These are phyloP conservation scores for Otus sunia DNA, from an alignment of 2,113 vertebrate genomes.

Conservation along the genomic window DNA sequence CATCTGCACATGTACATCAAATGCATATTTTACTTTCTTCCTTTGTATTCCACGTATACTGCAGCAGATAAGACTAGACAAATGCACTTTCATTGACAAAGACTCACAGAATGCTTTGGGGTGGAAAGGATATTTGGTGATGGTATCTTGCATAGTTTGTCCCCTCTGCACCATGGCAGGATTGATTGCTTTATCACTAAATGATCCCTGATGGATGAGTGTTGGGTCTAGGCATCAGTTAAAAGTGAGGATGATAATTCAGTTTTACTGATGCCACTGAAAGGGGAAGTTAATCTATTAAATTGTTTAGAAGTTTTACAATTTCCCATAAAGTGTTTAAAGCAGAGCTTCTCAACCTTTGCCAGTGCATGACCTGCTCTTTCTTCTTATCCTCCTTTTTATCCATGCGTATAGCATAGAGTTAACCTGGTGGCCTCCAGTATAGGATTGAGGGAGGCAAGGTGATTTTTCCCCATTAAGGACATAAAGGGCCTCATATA, in stretches of 20 bases:
- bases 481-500: neutral
- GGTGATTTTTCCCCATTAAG: neutral
- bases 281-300: conserved; percentile 52
- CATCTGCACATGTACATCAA: neutral
- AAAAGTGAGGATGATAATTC: conserved; percentile 49
- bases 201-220: conserved; percentile 61
- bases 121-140: conserved; percentile 37
- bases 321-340: conserved; percentile 51
- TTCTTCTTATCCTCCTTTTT: neutral
- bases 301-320: conserved; percentile 58
- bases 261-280: conserved; percentile 58
- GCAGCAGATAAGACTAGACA: conserved; percentile 48
- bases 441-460: neutral
- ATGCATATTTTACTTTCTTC: conserved; percentile 11
- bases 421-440: neutral
- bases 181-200: conserved; percentile 39
- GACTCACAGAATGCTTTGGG: conserved; percentile 11
- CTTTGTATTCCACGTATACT: neutral
- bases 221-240: conserved; percentile 15
- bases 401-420: neutral
- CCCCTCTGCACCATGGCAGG: conserved; percentile 21
- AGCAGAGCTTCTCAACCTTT: conserved; percentile 30
- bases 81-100: conserved; percentile 32
- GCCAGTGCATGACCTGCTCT: neutral
- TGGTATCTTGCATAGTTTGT: conserved; percentile 37